Evolutionary conservation across 2,797 vertebrate genomes (phyloP).

Genomic region (Peromyscus nudipes): DNA sequence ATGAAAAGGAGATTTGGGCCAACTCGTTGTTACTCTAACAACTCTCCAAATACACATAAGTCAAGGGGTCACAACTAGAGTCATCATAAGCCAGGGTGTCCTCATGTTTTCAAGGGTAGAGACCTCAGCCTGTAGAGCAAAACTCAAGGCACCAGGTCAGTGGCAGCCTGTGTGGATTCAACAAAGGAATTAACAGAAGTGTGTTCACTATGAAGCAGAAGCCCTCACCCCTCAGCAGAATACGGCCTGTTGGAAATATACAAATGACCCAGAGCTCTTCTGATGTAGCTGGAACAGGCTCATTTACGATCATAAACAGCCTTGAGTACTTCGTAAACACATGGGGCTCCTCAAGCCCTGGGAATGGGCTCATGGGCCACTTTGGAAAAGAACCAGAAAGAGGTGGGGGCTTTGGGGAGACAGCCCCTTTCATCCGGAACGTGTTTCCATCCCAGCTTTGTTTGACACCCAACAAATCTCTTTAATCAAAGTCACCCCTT

Average conservation of each 20-base stretch:
- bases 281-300: constrained; percentile 1
- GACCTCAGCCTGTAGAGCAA: constrained; percentile 65
- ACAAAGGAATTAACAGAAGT: constrained; percentile 65
- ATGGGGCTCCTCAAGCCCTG: background rate
- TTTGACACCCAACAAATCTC: constrained; percentile 74
- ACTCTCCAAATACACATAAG: constrained; percentile 62
- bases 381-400: constrained; percentile 63
- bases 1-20: constrained; percentile 66
- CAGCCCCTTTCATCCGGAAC: background rate
- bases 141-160: constrained; percentile 67
- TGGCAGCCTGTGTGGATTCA: constrained; percentile 72
- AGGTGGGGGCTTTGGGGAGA: background rate
- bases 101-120: constrained; percentile 44
- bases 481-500: constrained; percentile 67
- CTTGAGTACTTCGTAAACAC: constrained; percentile 35
- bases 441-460: constrained; percentile 48
- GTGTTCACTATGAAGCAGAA: constrained; percentile 31
- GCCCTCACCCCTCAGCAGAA: background rate
- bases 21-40: constrained; percentile 59
- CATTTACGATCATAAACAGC: constrained; percentile 49
- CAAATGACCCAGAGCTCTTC: constrained; percentile 8
- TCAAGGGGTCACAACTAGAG: constrained; percentile 48
- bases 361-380: constrained; percentile 26
- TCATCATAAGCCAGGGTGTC: constrained; percentile 83
- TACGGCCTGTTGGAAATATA: constrained; percentile 24